Percentiles rank a stretch among this genome's conserved stretches.
phyloP scores from a whole-genome alignment of 2,797 vertebrate genomes.

The Labeo calbasu region DNA sequence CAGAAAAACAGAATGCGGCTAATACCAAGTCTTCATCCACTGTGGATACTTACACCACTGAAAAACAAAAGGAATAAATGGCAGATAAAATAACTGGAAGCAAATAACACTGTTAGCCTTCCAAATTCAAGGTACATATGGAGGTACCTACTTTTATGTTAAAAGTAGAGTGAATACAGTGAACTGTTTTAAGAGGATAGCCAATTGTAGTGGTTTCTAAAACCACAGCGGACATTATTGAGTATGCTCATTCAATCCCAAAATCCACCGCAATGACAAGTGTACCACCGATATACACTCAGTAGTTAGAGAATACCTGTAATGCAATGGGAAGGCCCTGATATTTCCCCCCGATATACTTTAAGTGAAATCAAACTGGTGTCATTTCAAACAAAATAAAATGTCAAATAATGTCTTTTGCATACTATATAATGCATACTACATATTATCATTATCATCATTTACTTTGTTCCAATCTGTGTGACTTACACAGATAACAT shows the following conservation, averaged over 20 bases:
- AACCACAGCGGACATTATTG: too few relatives aligned
- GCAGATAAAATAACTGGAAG: too few relatives aligned
- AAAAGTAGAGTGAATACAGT: not conserved
- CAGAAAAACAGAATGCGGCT: slow-evolving; percentile 40
- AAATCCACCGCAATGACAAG: too few relatives aligned
- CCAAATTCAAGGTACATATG: too few relatives aligned
- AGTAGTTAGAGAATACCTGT: not conserved
- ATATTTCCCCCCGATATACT: too few relatives aligned
- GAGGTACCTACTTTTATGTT: too few relatives aligned
- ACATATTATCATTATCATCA: not conserved
- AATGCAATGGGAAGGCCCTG: not conserved
- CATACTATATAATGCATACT: not conserved
- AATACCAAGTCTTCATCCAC: slow-evolving; percentile 36
- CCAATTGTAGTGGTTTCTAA: not conserved
- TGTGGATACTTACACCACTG: not conserved
- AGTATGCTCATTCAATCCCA: too few relatives aligned
- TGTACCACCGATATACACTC: too few relatives aligned
- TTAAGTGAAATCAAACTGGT: not conserved
- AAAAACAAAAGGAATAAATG: not conserved
- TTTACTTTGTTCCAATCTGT: not conserved
- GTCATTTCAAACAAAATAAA: not conserved
- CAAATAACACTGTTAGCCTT: too few relatives aligned
- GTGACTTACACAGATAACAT: not conserved
- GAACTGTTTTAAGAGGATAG: not conserved
- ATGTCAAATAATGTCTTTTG: not conserved